Percentiles rank a stretch among this genome's conserved stretches.
Conservation (phyloP, 2,113 vertebrate genomes). For the Daboia siamensis region DNA sequence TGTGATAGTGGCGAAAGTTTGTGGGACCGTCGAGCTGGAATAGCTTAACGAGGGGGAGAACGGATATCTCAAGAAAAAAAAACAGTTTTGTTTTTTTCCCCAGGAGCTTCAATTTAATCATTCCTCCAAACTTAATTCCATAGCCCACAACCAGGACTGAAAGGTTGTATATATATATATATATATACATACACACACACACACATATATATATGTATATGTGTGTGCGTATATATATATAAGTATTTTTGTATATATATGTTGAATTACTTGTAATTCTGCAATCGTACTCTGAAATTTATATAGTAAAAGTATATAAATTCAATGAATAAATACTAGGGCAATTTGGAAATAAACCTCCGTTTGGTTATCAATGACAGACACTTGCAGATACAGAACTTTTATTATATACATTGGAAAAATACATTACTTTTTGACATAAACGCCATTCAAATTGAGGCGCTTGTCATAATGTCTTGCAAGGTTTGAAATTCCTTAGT, state of each 20-base stretch:
- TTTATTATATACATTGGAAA: too few species aligned
- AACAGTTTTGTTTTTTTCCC: background rate
- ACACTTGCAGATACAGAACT: too few species aligned
- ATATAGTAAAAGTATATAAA: background rate
- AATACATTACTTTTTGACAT: too few species aligned
- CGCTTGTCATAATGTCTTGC: too few species aligned
- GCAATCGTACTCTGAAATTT: background rate
- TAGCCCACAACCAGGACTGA: background rate
- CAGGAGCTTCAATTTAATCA: background rate
- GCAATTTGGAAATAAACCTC: too few species aligned
- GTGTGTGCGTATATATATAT: too few species aligned
- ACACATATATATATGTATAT: too few species aligned
- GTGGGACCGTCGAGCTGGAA: background rate
- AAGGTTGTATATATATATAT: too few species aligned
- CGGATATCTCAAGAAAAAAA: background rate
- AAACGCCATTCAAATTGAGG: too few species aligned
- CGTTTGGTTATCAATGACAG: too few species aligned
- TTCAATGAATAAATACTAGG: background rate
- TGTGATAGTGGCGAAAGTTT: background rate
- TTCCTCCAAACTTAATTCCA: background rate
- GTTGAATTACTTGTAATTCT: background rate
- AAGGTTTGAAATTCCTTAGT: too few species aligned
- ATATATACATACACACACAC: too few species aligned
- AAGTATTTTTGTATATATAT: background rate
- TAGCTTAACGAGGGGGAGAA: background rate